A percentile compares a stretch with the other conserved stretches of the same genome.
These are phyloP conservation scores for Nestor notabilis DNA, from an alignment of 2,113 vertebrate species.

Conservation along the genomic window DNA sequence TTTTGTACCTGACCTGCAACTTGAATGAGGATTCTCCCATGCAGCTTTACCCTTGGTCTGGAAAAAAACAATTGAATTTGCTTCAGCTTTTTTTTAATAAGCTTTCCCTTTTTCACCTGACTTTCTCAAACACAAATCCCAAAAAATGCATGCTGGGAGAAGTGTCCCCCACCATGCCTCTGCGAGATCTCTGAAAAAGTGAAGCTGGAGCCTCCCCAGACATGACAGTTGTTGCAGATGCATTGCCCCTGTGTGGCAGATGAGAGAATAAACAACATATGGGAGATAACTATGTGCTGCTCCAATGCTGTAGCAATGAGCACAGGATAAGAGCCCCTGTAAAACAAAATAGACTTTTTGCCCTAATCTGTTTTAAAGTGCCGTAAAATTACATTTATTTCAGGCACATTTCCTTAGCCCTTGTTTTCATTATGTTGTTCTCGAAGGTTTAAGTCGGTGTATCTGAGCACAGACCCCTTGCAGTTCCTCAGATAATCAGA, in stretches of 20 bases:
- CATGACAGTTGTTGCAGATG: slow-evolving; percentile 43
- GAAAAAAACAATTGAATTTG: background rate
- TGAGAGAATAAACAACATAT: slow-evolving; percentile 23
- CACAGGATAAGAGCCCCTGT: background rate
- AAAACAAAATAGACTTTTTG: slow-evolving; percentile 12
- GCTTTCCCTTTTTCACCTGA: background rate
- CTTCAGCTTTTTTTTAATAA: background rate
- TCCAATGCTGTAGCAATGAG: fast-evolving
- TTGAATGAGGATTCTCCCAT: background rate
- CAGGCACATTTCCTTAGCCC: background rate
- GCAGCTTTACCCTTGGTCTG: background rate
- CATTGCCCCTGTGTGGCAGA: slow-evolving; percentile 64
- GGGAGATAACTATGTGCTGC: background rate
- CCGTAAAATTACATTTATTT: slow-evolving; percentile 14
- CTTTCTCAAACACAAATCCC: background rate
- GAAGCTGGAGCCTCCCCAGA: background rate
- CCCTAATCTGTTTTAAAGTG: background rate
- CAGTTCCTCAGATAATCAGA: background rate
- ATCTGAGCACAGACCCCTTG: background rate
- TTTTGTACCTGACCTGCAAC: background rate
- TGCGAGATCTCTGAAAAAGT: background rate
- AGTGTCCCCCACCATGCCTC: background rate
- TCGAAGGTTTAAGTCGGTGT: background rate
- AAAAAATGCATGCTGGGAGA: background rate
- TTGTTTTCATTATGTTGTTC: background rate